Conservation (phyloP, 1,140 invertebrate genomes). For the Mactra quadrangularis region DNA sequence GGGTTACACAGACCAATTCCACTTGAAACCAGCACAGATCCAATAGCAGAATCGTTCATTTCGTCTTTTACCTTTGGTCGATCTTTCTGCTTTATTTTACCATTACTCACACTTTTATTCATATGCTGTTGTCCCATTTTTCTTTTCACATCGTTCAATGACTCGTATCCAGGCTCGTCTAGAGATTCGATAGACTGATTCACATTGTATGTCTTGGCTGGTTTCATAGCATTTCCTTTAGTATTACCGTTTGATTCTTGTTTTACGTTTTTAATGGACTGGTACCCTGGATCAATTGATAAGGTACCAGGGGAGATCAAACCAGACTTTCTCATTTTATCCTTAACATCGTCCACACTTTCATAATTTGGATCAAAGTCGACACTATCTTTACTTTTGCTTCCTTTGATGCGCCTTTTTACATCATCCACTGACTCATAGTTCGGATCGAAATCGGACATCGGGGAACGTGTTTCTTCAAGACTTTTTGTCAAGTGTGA, state of each 20-base stretch:
- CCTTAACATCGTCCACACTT: conserved; percentile 9
- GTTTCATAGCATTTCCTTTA: not conserved
- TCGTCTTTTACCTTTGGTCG: not conserved
- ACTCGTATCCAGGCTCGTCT: conserved; percentile 55
- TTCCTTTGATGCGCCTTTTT: conserved; percentile 1
- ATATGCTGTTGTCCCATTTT: conserved; percentile 23
- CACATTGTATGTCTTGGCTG: conserved; percentile 42
- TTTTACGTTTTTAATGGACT: conserved; percentile 47
- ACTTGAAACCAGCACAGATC: not conserved
- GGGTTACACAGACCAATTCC: not conserved
- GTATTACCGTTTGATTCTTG: not conserved
- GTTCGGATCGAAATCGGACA: conserved; percentile 40
- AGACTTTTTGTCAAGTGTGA: not conserved
- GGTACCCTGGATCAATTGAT: conserved; percentile 16
- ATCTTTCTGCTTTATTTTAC: not conserved
- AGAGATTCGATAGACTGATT: conserved; percentile 55
- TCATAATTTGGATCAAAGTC: conserved; percentile 48
- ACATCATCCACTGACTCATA: conserved; percentile 54
- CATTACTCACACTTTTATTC: not conserved
- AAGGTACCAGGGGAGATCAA: no score
- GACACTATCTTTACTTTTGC: not conserved
- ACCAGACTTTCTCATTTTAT: not conserved
- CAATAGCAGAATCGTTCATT: conserved; percentile 43
- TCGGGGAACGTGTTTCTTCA: not conserved
- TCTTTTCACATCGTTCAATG: conserved; percentile 49